These are phyloP conservation scores for Cygnus buccinator DNA, from an alignment of 2,113 vertebrate genomes.

Conservation along the genomic window DNA sequence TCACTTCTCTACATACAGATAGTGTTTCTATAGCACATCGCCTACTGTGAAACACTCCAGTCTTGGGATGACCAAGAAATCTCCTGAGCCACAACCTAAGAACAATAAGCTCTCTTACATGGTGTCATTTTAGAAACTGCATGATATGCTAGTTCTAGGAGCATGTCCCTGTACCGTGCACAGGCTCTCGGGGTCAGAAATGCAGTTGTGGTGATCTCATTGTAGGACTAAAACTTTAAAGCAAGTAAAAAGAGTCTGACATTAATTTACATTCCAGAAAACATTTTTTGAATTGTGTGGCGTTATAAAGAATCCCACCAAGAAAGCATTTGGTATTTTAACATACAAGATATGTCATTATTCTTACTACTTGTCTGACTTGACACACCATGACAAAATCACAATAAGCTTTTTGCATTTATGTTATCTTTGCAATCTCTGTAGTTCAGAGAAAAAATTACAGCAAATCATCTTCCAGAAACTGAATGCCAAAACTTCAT, in stretches of 20 bases:
- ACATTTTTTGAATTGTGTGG: not conserved
- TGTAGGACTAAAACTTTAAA: not conserved
- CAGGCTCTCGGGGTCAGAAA: not conserved
- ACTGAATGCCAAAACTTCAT: not conserved
- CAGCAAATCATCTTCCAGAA: not conserved
- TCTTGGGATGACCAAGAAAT: not conserved
- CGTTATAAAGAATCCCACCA: not conserved
- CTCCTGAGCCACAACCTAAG: not conserved
- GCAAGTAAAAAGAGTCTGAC: not conserved
- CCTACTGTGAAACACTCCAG: not conserved
- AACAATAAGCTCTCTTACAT: not conserved
- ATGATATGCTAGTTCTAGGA: not conserved
- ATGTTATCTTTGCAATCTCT: not conserved
- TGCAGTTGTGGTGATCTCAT: not conserved
- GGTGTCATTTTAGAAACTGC: not conserved
- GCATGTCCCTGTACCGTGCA: not conserved
- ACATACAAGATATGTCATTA: not conserved
- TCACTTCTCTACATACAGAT: not conserved
- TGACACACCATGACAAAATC: not conserved
- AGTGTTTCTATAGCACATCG: not conserved
- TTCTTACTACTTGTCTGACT: not conserved
- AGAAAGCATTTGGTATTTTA: not conserved
- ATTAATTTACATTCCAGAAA: not conserved
- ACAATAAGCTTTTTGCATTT: not conserved
- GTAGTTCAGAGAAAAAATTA: not conserved